These are phyloP conservation scores for Clarias batrachus DNA, from an alignment of 2,113 vertebrate genomes.

Conservation along the genomic window DNA sequence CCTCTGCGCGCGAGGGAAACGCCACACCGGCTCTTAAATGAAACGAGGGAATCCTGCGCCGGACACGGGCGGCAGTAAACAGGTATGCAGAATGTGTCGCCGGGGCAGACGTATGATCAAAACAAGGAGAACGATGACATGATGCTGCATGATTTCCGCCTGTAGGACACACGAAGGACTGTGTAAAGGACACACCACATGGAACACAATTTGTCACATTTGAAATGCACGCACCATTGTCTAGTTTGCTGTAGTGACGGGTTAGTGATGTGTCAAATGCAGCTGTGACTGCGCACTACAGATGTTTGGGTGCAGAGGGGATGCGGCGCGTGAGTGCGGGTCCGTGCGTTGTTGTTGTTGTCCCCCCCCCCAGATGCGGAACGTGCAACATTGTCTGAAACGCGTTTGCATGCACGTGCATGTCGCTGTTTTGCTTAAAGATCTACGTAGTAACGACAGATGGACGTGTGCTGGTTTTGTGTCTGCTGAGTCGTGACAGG, in stretches of 20 bases:
- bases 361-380: neutral
- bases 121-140: neutral
- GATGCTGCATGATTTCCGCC: neutral
- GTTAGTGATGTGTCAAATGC: neutral
- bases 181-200: neutral
- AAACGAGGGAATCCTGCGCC: conserved; percentile 40
- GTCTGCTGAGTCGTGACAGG: conserved; percentile 45
- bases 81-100: conserved; percentile 58
- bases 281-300: conserved; percentile 39
- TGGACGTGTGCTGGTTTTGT: neutral
- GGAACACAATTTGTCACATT: neutral
- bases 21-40: conserved; percentile 43
- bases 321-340: conserved; percentile 13
- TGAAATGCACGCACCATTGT: neutral
- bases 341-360: neutral
- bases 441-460: neutral
- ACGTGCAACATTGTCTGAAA: neutral
- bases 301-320: conserved; percentile 41
- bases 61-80: conserved; percentile 14
- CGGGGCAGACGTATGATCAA: neutral
- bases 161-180: conserved; percentile 40
- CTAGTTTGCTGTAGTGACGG: neutral
- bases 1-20: conserved; percentile 44
- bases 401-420: neutral
- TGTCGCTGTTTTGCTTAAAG: neutral